These are phyloP conservation scores for Limosa lapponica DNA, from an alignment of 2,797 vertebrate species.

Conservation along the genomic window DNA sequence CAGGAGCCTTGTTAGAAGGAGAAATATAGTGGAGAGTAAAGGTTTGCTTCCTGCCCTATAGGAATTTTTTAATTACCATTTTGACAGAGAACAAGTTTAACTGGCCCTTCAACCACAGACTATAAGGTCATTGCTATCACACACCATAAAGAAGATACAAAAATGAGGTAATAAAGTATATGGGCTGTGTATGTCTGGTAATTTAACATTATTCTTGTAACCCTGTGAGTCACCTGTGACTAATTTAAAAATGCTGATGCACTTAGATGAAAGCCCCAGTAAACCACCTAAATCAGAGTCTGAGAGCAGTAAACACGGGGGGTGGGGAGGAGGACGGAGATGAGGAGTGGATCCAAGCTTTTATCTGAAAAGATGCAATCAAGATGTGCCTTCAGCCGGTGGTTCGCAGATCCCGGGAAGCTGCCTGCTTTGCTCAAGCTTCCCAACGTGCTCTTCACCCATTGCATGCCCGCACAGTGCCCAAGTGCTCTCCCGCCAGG, in stretches of 20 bases:
- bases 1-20: conserved; percentile 22
- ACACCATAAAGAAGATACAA: conserved; percentile 71
- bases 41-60: conserved; percentile 38
- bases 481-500: background rate
- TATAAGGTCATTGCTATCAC: conserved; percentile 72
- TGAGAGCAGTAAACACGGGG: conserved; percentile 55
- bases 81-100: conserved; percentile 71
- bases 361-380: conserved; percentile 43
- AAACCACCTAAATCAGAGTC: conserved; percentile 53
- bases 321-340: background rate
- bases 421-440: background rate
- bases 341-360: background rate
- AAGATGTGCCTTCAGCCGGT: background rate
- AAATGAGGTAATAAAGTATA: conserved; percentile 72
- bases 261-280: conserved; percentile 62
- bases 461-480: fast-evolving
- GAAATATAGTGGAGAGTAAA: conserved; percentile 26
- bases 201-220: conserved; percentile 71
- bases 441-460: background rate
- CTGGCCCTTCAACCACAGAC: conserved; percentile 51
- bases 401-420: background rate
- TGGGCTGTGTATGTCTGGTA: conserved; percentile 63
- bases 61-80: conserved; percentile 71
- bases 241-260: conserved; percentile 74
- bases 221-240: conserved; percentile 73